A percentile compares a stretch with the other conserved stretches of the same genome.
These are phyloP conservation scores for Uropsilus gracilis DNA, from an alignment of 2,113 vertebrate genomes.

Conservation along the genomic window DNA sequence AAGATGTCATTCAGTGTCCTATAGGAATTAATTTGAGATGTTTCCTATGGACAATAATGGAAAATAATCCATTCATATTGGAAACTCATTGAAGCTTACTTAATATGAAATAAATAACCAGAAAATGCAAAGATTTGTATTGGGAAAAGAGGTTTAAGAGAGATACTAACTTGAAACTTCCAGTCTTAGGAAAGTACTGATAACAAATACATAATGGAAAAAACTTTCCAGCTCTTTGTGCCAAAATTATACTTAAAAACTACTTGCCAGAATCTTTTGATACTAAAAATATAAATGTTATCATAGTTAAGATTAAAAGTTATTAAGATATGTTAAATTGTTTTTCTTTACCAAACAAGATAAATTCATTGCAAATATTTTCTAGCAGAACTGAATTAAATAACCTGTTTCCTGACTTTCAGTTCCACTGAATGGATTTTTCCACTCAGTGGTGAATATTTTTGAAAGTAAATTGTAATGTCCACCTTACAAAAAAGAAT, in stretches of 20 bases:
- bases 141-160: neutral
- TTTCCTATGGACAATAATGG: constrained; percentile 43
- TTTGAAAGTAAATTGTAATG: neutral
- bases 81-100: constrained; percentile 10
- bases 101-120: neutral
- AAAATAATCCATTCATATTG: constrained; percentile 17
- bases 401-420: neutral
- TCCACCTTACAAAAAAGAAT: neutral
- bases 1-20: neutral
- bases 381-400: neutral
- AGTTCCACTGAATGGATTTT: neutral
- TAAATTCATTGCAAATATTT: constrained; percentile 20
- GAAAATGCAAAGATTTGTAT: neutral
- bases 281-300: constrained; percentile 14
- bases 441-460: neutral
- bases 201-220: neutral
- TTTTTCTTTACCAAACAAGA: constrained; percentile 31
- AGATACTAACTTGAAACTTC: constrained; percentile 11
- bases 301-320: constrained; percentile 14
- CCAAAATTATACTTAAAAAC: constrained; percentile 37
- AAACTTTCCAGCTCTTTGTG: constrained; percentile 45
- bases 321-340: constrained; percentile 20
- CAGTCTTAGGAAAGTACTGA: neutral
- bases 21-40: neutral
- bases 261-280: neutral